Evolutionary conservation across 1,140 invertebrate species (phyloP).

Genomic region (Brachionus paranguensis): DNA sequence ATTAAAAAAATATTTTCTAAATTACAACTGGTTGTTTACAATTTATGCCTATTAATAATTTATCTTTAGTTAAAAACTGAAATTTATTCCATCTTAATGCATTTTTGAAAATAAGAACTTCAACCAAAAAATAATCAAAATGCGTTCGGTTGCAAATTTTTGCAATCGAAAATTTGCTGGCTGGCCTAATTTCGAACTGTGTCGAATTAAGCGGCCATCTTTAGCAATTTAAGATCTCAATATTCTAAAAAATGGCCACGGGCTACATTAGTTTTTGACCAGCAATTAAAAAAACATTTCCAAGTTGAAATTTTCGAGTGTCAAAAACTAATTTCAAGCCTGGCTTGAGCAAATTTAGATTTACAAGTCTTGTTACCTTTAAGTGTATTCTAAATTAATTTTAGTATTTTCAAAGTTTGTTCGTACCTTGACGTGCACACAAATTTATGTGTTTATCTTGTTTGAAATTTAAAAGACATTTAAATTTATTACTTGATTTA

Average conservation of each 20-base stretch:
- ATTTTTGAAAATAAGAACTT: not conserved
- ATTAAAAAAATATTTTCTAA: not conserved
- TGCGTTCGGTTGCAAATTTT: not conserved
- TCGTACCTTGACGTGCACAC: not conserved
- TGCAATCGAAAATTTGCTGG: not conserved
- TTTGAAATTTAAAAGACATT: not conserved
- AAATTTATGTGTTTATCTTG: not conserved
- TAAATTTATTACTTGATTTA: not conserved
- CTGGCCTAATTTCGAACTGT: not conserved
- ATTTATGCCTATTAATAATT: not conserved
- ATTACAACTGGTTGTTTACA: not conserved
- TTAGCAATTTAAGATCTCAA: not conserved
- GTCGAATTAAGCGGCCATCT: not conserved
- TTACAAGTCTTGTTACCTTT: not conserved
- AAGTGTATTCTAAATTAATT: not conserved
- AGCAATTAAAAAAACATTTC: not conserved
- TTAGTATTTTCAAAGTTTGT: not conserved
- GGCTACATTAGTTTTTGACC: not conserved
- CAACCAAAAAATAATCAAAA: not conserved
- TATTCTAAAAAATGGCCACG: not conserved
- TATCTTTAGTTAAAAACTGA: not conserved
- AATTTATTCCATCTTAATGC: conserved; percentile 1
- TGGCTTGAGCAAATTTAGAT: not conserved
- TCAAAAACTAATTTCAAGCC: not conserved
- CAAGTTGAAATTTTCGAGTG: not conserved